Base-by-base conservation (phyloP, 2,888 invertebrate genomes). In the Chrysodeixis includens region DNA sequence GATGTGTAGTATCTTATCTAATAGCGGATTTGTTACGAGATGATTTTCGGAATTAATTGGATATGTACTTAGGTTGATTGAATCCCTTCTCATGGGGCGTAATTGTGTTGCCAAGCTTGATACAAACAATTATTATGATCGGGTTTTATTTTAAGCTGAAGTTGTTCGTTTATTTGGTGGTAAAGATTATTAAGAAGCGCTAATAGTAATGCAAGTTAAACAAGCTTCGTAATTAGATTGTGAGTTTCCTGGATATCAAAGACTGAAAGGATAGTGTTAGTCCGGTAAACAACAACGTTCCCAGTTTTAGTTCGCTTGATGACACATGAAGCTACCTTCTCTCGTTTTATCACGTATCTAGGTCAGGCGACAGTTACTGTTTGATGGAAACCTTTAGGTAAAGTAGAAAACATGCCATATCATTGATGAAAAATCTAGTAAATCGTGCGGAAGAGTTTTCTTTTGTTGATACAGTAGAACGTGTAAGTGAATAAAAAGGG, bases 1-100 rank as follows among this genome's bases (percentile, higher is more conserved):
- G 64, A 64, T 53, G 60, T 71, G 59, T 54, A 78, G 81, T 80
- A 74, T 53, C 71, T 80, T 74, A 74, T 53, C 71, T 80, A 70
- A 74, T 78, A 56, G 67, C 10, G 52, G 44, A 46, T 76, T 72
- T 59, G 69, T 77, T 62, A 59, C 59, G 51, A 51, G 78, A 68
- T 73, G 44, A 77, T 77, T 73, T 18, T 40, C 62, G 26, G 35
- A 30, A 74, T 62, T 56, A 62, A 77, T 77, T 62, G 54, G 57
- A 60, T 59, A 59, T 54, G 40, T 72, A 40, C 40, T 40, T 7
- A 40, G 40, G 40, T 40, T 40, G 40, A 40, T 40, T 40, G 40
- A 40, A 40, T 40, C 40, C 40, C 40, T n/a, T 40, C 40, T n/a
- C 40, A 40, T 40, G 40, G 40, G 40, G n/a, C 40, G n/a, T 40